phyloP scores from a whole-genome alignment of 2,888 invertebrate genomes.

The Caenorhabditis sinica region DNA sequence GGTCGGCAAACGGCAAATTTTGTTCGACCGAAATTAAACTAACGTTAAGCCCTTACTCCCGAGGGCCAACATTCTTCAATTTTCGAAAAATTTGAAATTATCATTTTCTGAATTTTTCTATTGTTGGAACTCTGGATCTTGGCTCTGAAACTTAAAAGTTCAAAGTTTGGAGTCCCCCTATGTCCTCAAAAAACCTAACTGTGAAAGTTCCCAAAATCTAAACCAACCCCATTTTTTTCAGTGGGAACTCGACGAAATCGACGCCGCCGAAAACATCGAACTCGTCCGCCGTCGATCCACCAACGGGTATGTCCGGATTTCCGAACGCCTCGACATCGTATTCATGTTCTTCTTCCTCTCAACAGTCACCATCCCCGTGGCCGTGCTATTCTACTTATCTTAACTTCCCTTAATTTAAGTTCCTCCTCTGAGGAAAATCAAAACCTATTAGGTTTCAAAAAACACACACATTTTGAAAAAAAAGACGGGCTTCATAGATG shows the following conservation, averaged over 20 bases:
- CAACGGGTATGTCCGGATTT: constrained; percentile 80
- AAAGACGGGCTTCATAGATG: constrained; percentile 3
- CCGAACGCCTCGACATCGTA: constrained; percentile 78
- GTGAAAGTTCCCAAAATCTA: too few relatives aligned
- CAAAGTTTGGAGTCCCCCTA: too few relatives aligned
- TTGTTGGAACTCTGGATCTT: too few relatives aligned
- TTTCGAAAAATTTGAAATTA: too few relatives aligned
- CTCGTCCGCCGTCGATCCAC: constrained; percentile 50
- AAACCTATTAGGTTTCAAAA: not conserved
- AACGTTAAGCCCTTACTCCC: too few relatives aligned
- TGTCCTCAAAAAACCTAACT: too few relatives aligned
- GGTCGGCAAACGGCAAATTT: too few relatives aligned
- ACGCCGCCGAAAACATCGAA: constrained; percentile 63
- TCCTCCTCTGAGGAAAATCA: not conserved
- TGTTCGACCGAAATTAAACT: too few relatives aligned
- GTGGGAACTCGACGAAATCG: constrained; percentile 73
- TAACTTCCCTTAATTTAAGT: constrained; percentile 32
- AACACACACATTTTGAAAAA: not conserved
- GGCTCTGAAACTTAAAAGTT: too few relatives aligned
- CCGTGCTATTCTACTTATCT: constrained; percentile 76
- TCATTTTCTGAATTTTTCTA: too few relatives aligned
- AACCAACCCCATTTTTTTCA: constrained; percentile 38
- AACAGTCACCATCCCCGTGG: constrained; percentile 79
- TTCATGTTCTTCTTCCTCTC: constrained; percentile 79
- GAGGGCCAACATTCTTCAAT: too few relatives aligned